Base-by-base conservation (phyloP, 2,888 invertebrate genomes). In the Drosophila diplacantha region DNA sequence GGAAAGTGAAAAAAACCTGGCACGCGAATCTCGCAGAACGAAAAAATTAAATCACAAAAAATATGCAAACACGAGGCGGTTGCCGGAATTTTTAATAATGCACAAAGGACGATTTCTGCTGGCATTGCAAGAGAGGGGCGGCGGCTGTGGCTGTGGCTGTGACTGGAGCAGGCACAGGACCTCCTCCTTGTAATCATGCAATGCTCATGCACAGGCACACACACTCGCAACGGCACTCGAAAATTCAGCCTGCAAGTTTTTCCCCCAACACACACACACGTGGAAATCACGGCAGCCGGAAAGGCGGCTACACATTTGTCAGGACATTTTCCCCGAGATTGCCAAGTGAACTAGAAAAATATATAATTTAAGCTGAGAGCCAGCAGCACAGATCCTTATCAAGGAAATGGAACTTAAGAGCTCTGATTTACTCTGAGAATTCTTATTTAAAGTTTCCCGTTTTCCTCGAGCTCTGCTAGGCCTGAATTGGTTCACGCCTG, bases 71-170 rank as follows among this genome's bases (percentile, higher is more conserved):
- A 47, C 50, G 46, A 51, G 58, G 44, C 50, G 64, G 61, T 64
- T 41, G 35, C 46, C 50, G 58, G 63, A 57, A 71, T 69, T 80
- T 62, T 66, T 68, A 77, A 83, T 83, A 74, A 69, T 62, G 64
- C 77, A 64, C 43, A 63, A 66, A 68, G 65, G 68, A 68, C 68
- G 52, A 49, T 75, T 77, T 75, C 47, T 51, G 55, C 68, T 60
- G 66, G 55, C 29, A 11, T 24, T 31, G 26, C 43, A 12, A 6
- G 58, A 0, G 8, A 5, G 14, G 18, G 47, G 14, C 18, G 14
- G 9, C 26, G 26, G 26, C 9, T 41, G 41, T 24, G 39, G 18
- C 43, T 41, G 41, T 43, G 34, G 11, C 9, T 8, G 39, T 22
- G 26, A 26, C 16, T 29, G 49, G 35, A 18, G 46, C 32, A 34